Evolutionary conservation across 2,797 vertebrate genomes (phyloP).

Genomic region (Danio choprae): DNA sequence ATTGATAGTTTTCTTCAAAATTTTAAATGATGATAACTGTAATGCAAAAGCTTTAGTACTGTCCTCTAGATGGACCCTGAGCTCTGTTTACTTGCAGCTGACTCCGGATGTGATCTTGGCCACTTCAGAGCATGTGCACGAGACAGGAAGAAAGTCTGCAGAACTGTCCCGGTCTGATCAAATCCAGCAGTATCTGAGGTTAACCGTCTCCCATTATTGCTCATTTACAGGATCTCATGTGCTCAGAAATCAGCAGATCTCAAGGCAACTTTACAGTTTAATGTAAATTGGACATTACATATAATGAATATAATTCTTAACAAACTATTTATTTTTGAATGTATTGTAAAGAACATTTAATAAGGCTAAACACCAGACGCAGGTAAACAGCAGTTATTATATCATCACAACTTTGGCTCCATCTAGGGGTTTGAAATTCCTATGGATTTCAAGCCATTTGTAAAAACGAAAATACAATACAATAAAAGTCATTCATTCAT

Average conservation of each 20-base stretch:
- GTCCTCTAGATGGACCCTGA: constrained; percentile 23
- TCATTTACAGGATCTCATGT: not conserved
- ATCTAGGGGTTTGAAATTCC: not conserved
- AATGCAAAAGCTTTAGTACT: too few species aligned
- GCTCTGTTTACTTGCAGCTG: not conserved
- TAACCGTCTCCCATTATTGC: not conserved
- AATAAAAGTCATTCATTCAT: too few species aligned
- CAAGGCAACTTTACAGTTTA: not conserved
- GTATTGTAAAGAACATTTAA: too few species aligned
- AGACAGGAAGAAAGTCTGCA: not conserved
- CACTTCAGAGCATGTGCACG: not conserved
- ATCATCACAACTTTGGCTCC: not conserved
- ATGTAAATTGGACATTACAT: not conserved
- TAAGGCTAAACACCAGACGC: too few species aligned
- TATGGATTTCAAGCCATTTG: not conserved
- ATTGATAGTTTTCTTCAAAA: too few species aligned
- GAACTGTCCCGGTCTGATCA: not conserved
- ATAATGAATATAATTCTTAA: not conserved
- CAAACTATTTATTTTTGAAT: too few species aligned
- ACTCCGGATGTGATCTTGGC: not conserved
- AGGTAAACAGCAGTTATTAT: not conserved
- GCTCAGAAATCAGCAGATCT: not conserved
- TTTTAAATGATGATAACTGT: too few species aligned
- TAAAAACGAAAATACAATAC: not conserved
- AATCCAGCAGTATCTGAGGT: not conserved